A percentile compares a stretch with the other conserved stretches of the same genome.
These are phyloP conservation scores for Lamellibrachia satsuma DNA, from an alignment of 2,888 invertebrate species.

Conservation along the genomic window DNA sequence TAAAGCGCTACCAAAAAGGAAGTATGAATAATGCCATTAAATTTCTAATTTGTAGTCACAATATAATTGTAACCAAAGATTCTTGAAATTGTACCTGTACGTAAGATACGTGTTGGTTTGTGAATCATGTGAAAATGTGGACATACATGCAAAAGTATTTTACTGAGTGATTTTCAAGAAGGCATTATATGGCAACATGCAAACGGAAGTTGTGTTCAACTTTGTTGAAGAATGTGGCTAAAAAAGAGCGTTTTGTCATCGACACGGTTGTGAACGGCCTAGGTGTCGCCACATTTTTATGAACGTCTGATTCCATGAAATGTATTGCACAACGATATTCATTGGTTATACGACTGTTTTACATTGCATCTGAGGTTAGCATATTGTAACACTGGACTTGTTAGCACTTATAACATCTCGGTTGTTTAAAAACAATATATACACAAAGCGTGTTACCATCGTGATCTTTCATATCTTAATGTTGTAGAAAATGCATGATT, in stretches of 20 bases:
- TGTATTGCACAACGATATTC: no score
- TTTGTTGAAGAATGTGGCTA: not conserved
- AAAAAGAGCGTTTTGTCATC: not conserved
- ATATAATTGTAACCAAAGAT: not conserved
- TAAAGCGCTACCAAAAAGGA: not conserved
- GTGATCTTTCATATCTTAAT: no score
- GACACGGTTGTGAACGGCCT: not conserved
- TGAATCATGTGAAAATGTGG: not conserved
- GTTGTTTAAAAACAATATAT: no score
- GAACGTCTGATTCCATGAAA: no score
- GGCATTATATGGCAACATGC: not conserved
- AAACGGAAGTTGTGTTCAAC: not conserved
- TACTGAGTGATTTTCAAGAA: not conserved
- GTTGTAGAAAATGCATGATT: no score
- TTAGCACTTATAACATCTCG: no score
- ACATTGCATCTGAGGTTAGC: no score
- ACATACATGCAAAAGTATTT: no score
- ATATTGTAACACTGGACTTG: no score
- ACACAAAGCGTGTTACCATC: no score
- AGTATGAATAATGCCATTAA: not conserved
- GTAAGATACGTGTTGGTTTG: not conserved
- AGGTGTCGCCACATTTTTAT: not conserved
- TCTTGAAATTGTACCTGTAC: not conserved
- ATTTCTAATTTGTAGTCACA: not conserved
- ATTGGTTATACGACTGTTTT: no score